Base-by-base conservation (phyloP, 2,113 vertebrate genomes). In the Zapornia atra region DNA sequence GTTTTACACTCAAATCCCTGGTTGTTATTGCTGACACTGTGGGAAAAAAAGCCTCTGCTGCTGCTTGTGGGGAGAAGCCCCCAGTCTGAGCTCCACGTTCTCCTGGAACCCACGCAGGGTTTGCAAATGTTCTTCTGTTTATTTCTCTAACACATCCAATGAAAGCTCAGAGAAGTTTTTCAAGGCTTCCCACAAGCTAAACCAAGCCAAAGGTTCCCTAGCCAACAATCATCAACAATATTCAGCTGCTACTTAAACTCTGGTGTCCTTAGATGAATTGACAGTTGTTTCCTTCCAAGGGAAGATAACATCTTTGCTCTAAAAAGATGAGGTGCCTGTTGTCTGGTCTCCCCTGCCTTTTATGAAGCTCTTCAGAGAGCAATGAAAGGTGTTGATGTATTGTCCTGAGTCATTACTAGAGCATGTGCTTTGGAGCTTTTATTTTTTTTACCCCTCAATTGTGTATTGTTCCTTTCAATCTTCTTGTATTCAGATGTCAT, bases 61-160 rank as follows among this genome's bases (percentile, higher is more conserved):
- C 57, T 77, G 82, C 53, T 95, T 31, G 5, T 15, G 64, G 36
- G 44, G 65, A 85, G 79, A 85, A 96, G 50, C 54, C 92, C 88
- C 69, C 36, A 53, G 42, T 19, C 82, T 77, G 84, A 95, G 63
- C 78, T 94, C 64, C 86, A 95, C 54, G 26, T 96, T 94, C 97
- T 96, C 93, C 95, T 97, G 96, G 97, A 98, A 97, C 97, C 84
- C 94, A 71, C 21, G 40, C 79, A 92, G 59, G 77, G 90, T 86
- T 96, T 87, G 91, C 57, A 60, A 64, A 86, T 93, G 73, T 75
- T 64, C 82, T 81, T 76, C 61, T 96, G 63, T 92, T 82, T 94
- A 81, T 92, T 96, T 95, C 63, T 75, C 57, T 92, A 75, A 73
- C 18, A 33, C 73, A 82, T 66, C 95, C 80, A 64, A 44, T 83